A percentile compares a stretch with the other conserved stretches of the same genome.
phyloP scores from a whole-genome alignment of 1,140 invertebrate genomes.

The Hylaeus anthracinus region DNA sequence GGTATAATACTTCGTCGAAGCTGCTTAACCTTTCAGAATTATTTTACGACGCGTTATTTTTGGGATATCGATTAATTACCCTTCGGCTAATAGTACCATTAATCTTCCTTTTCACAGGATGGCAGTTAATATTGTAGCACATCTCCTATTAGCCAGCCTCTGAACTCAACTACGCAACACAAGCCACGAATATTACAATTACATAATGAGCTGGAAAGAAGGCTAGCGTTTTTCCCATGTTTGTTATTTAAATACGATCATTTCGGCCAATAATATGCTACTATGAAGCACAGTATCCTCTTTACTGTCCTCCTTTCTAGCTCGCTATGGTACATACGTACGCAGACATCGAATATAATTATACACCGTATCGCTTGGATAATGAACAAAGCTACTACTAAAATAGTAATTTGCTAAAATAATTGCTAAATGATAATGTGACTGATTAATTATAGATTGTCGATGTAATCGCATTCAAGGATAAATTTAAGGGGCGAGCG shows the following conservation, averaged over 20 bases:
- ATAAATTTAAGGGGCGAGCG: too few relatives aligned
- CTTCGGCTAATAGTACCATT: slow-evolving; percentile 31
- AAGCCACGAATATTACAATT: slow-evolving; percentile 13
- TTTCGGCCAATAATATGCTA: too few relatives aligned
- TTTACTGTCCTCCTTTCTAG: too few relatives aligned
- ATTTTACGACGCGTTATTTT: neutral
- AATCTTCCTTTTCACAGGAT: neutral
- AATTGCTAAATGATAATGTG: slow-evolving; percentile 16
- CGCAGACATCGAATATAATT: slow-evolving; percentile 17
- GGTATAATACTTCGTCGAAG: slow-evolving; percentile 13
- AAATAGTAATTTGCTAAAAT: slow-evolving; percentile 15
- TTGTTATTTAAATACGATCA: too few relatives aligned
- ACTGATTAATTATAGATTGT: neutral
- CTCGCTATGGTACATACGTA: neutral
- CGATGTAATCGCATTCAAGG: neutral
- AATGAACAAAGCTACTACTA: neutral
- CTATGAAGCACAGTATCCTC: too few relatives aligned
- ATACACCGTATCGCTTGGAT: neutral
- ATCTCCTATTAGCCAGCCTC: neutral
- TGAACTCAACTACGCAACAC: slow-evolving; percentile 12
- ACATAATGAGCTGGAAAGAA: too few relatives aligned
- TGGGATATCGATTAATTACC: neutral
- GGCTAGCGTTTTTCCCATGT: too few relatives aligned
- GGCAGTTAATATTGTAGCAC: slow-evolving; percentile 23
- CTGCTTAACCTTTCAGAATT: slow-evolving; percentile 16